Evolutionary conservation across 2,888 invertebrate species (phyloP).

Genomic region (Parascotia fuliginaria): DNA sequence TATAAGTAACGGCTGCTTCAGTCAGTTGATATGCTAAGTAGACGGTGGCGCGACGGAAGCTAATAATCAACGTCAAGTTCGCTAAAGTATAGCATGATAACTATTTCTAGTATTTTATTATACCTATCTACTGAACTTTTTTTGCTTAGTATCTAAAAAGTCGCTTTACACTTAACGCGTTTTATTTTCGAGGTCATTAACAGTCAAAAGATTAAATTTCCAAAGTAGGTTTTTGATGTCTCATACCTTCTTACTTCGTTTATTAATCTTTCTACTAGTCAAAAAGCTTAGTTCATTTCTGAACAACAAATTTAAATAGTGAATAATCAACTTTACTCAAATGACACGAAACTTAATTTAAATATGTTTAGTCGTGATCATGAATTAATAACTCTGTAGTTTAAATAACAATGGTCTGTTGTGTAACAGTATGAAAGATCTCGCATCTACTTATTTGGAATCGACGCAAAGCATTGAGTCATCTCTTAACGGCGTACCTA

Average conservation of each 20-base stretch:
- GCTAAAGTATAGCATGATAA: conserved; percentile 1
- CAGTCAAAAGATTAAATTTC: too few relatives aligned
- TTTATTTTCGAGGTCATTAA: too few relatives aligned
- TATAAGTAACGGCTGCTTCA: conserved; percentile 3
- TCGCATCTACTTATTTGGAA: conserved; percentile 3
- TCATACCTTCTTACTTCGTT: too few relatives aligned
- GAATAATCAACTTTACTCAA: too few relatives aligned
- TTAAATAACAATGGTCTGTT: conserved; percentile 12
- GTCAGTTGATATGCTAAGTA: conserved; percentile 2
- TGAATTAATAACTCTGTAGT: background rate
- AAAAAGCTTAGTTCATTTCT: too few relatives aligned
- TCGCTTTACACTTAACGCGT: too few relatives aligned
- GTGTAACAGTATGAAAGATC: background rate
- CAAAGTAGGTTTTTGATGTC: too few relatives aligned
- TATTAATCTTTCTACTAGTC: too few relatives aligned
- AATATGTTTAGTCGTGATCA: background rate
- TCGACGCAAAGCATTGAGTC: conserved; percentile 19
- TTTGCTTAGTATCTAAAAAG: too few relatives aligned
- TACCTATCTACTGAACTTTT: background rate
- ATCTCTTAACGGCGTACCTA: conserved; percentile 17
- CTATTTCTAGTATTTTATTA: background rate
- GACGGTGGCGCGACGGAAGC: background rate
- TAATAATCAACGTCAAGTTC: background rate
- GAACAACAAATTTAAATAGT: too few relatives aligned
- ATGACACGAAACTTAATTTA: too few relatives aligned